Conservation (phyloP, 2,888 invertebrate species). For the Amiota communis region DNA sequence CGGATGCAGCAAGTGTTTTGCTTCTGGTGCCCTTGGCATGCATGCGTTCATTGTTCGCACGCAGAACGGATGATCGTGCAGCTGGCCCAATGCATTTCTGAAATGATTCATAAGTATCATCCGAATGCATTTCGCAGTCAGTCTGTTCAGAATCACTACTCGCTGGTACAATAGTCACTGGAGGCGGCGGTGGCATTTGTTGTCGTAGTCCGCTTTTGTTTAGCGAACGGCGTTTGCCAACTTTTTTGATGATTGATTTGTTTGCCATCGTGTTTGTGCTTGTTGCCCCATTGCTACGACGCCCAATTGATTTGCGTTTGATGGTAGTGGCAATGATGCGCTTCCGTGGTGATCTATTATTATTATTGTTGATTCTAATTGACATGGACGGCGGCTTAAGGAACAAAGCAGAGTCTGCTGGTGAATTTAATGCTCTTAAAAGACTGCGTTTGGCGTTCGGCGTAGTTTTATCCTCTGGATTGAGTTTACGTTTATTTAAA, state of each 20-base stretch:
- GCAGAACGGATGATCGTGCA: slow-evolving; percentile 50
- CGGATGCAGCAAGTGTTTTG: neutral
- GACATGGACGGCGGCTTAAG: slow-evolving; percentile 39
- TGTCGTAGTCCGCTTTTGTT: slow-evolving; percentile 5
- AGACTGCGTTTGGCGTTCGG: slow-evolving; percentile 68
- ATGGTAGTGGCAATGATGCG: slow-evolving; percentile 63
- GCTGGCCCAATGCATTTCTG: slow-evolving; percentile 57
- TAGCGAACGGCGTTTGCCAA: slow-evolving; percentile 51
- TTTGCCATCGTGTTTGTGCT: neutral
- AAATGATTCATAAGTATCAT: slow-evolving; percentile 59
- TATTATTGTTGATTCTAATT: slow-evolving; percentile 32
- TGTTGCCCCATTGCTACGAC: slow-evolving; percentile 45
- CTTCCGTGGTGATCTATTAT: slow-evolving; percentile 49
- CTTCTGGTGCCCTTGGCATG: no score
- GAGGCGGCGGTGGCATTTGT: slow-evolving; percentile 7
- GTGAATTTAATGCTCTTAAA: slow-evolving; percentile 56
- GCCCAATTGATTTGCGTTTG: slow-evolving; percentile 57
- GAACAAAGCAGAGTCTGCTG: slow-evolving; percentile 34
- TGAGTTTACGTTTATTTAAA: slow-evolving; percentile 60
- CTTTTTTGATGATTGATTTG: no score
- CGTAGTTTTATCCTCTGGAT: slow-evolving; percentile 40
- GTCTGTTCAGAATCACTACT: neutral
- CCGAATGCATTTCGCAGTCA: neutral
- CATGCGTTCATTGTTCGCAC: neutral
- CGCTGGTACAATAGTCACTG: slow-evolving; percentile 39